Base-by-base conservation (phyloP, 2,888 invertebrate genomes). In the Caenorhabditis doughertyi region DNA sequence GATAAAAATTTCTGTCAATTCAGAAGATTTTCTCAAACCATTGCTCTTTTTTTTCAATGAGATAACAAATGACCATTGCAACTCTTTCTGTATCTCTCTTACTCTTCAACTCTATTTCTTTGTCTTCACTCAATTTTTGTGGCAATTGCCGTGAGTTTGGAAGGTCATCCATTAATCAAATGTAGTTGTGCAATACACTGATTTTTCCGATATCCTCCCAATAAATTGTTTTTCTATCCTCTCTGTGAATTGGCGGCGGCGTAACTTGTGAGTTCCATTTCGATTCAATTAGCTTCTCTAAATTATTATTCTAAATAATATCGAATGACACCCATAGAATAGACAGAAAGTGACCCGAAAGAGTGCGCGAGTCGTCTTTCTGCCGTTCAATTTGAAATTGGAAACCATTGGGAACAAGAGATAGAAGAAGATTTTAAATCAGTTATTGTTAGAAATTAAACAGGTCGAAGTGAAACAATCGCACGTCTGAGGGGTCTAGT, bases 301-400 rank as follows among this genome's bases (percentile, higher is more conserved):
- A 76, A 68, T 76, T 76, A 76, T 67, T 44, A 39, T 58, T 49
- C 58, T 25, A 67, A 68, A 65, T 74, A 58, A 68, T 76, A 76
- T 76, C 76, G 39, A 76, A 67, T 76, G 39, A 68, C 74, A 58
- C n/a, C n/a, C 9, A 21, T 42, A 18, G 44, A 27, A 47, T 32
- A 62, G 60, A 32, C n/a, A n/a, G n/a, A 49, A 44, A 25, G 32
- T 32, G 44, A 29, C 55, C 47, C 49, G 23, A 44, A 51, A 35
- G 58, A 60, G 71, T 47, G 67, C 58, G 60, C 51, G 44, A 23
- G 49, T 25, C 53, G 42, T 21, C 60, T 60, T 49, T 35, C 29
- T 65, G 65, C 65, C 68, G 76, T 76, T 76, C 67, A 29, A 39
- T 56, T 29, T 76, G 76, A 68, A 76, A 76, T 76, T 60, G 68